Conservation (phyloP, 2,888 invertebrate species). For the Notodonta ziczac region DNA sequence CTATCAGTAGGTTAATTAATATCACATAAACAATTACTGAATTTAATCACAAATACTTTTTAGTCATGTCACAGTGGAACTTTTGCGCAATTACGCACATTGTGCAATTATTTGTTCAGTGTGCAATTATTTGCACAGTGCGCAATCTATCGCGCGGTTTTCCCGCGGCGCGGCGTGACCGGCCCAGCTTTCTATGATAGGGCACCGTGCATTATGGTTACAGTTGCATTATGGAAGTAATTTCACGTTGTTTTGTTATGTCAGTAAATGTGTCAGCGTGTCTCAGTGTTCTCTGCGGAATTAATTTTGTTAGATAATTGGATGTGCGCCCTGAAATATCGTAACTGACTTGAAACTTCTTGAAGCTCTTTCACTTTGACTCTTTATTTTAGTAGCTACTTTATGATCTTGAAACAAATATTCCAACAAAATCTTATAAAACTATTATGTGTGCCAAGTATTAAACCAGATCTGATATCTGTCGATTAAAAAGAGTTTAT, state of each 20-base stretch:
- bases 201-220: constrained; percentile 6
- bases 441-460: too few relatives aligned
- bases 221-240: constrained; percentile 8
- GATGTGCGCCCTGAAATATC: background rate
- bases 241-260: constrained; percentile 6
- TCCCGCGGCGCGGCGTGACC: constrained; percentile 14
- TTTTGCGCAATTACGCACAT: constrained; percentile 18
- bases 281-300: background rate
- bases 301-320: background rate
- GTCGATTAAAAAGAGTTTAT: too few relatives aligned
- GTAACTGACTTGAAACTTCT: too few relatives aligned
- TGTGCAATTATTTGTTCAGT: constrained; percentile 20
- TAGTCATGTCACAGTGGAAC: constrained; percentile 1
- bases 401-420: too few relatives aligned
- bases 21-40: background rate
- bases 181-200: constrained; percentile 9
- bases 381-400: too few relatives aligned
- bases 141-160: constrained; percentile 18
- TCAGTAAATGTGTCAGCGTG: constrained; percentile 7
- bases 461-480: too few relatives aligned
- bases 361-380: too few relatives aligned
- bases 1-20: background rate
- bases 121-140: constrained; percentile 12
- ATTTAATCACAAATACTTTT: background rate
- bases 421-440: too few relatives aligned